Percentiles rank a stretch among this genome's conserved stretches.
Evolutionary conservation across 2,888 invertebrate genomes (phyloP).

Genomic region (Limnephilus lunatus): DNA sequence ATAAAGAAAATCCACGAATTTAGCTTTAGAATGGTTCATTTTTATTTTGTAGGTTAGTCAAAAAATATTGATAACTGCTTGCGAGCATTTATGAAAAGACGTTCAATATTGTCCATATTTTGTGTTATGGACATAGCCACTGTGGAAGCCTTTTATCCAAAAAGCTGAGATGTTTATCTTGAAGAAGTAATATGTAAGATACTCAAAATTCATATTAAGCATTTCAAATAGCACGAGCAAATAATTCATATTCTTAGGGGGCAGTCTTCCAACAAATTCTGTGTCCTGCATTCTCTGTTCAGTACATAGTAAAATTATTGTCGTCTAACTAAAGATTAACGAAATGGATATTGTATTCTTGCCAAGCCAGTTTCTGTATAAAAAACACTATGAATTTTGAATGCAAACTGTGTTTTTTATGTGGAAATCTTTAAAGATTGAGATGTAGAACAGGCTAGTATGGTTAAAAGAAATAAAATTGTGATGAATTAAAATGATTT

Average conservation of each 20-base stretch:
- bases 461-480: neutral
- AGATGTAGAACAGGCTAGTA: neutral
- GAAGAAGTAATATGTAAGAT: neutral
- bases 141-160: neutral
- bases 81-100: neutral
- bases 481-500: neutral
- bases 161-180: neutral
- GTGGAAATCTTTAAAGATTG: slow-evolving; percentile 2
- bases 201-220: neutral
- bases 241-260: neutral
- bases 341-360: neutral
- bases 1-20: neutral
- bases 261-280: neutral
- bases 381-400: neutral
- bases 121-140: neutral
- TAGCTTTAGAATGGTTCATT: neutral
- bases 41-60: slow-evolving; percentile 8
- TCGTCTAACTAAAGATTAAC: neutral
- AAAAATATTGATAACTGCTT: neutral
- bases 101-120: neutral
- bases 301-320: neutral
- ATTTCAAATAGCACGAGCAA: neutral
- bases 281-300: neutral
- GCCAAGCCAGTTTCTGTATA: neutral
- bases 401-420: neutral